phyloP scores from a whole-genome alignment of 2,113 vertebrate species.

The Capricornis sumatraensis region DNA sequence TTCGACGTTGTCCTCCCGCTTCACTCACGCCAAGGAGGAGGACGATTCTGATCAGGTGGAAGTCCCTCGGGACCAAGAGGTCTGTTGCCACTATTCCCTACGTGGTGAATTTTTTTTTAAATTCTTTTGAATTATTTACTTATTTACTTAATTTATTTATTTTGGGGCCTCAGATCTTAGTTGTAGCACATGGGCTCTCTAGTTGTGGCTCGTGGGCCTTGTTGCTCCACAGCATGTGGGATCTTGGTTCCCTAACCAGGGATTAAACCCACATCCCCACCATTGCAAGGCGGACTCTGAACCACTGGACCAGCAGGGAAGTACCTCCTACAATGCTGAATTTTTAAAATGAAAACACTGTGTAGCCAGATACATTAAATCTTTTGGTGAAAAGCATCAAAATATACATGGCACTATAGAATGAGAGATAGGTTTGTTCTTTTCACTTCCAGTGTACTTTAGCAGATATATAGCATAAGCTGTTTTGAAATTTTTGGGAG shows the following conservation, averaged over 20 bases:
- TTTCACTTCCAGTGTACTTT: not conserved
- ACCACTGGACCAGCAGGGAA: not conserved
- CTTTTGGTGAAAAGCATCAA: rapidly evolving
- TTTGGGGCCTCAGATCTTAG: not conserved
- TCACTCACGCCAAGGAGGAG: slow-evolving; percentile 85
- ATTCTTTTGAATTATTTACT: not conserved
- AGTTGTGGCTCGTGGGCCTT: not conserved
- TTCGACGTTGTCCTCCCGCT: slow-evolving; percentile 86
- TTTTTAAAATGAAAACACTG: not conserved
- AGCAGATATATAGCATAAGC: not conserved
- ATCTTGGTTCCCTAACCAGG: not conserved
- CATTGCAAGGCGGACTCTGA: not conserved
- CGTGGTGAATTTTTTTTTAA: not conserved
- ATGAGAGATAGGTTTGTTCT: not conserved
- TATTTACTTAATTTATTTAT: not conserved
- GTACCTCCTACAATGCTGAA: not conserved
- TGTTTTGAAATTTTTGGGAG: not conserved
- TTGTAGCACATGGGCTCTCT: not conserved
- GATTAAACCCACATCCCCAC: rapidly evolving
- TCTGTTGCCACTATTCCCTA: slow-evolving; percentile 43
- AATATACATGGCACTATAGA: not conserved
- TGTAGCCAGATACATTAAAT: not conserved
- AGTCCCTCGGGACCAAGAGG: slow-evolving; percentile 88
- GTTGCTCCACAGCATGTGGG: not conserved
- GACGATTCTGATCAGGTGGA: slow-evolving; percentile 88